Conservation (phyloP, 2,888 invertebrate species). For the Rhingia rostrata region DNA sequence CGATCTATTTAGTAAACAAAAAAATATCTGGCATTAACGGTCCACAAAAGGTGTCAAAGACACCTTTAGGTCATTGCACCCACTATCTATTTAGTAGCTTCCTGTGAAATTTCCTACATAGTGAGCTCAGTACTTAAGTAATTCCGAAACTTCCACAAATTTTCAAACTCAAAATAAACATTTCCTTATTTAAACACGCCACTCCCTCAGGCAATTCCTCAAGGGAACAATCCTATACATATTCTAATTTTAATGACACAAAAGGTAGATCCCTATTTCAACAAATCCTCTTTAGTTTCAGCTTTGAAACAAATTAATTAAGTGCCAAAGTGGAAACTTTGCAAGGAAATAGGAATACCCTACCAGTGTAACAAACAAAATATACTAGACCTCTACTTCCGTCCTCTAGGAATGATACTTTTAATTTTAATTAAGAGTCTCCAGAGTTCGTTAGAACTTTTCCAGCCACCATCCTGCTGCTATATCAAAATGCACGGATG, state of each 20-base stretch:
- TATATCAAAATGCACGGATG: background rate
- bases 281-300: background rate
- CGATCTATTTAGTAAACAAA: no score
- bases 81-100: no score
- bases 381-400: background rate
- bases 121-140: no score
- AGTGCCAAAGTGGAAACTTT: slow-evolving; percentile 10
- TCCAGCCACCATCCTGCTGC: background rate
- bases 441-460: background rate
- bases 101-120: no score
- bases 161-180: no score
- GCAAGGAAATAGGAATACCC: slow-evolving; percentile 1
- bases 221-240: background rate
- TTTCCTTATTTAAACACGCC: background rate
- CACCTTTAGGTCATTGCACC: no score
- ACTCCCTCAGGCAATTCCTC: background rate
- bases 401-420: slow-evolving; percentile 5
- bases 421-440: slow-evolving; percentile 25
- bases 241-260: background rate
- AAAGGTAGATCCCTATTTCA: background rate
- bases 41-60: no score
- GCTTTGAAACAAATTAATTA: slow-evolving; percentile 7
- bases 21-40: no score
- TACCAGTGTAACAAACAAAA: background rate
- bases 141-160: no score